Percentiles rank a stretch among this genome's conserved stretches.
Conservation (phyloP, 2,888 invertebrate genomes). For the Conus canariensis region DNA sequence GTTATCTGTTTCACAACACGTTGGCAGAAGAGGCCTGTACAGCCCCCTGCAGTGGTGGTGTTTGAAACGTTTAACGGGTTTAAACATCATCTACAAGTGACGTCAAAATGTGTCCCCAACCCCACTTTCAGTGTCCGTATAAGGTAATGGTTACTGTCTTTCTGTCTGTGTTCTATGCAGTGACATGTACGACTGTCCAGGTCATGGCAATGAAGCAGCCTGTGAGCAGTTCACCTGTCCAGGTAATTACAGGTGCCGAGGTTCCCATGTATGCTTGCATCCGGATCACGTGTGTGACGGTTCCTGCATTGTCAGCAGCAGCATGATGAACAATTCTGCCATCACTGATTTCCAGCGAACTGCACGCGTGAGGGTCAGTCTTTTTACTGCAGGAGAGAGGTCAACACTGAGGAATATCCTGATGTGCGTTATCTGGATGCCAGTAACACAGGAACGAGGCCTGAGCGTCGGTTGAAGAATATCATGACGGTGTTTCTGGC, state of each 20-base stretch:
- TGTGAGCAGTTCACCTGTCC: slow-evolving; percentile 2
- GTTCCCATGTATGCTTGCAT: background rate
- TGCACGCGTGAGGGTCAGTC: background rate
- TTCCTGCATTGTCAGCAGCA: slow-evolving; percentile 1
- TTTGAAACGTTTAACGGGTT: too few relatives aligned
- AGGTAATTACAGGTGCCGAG: slow-evolving; percentile 18
- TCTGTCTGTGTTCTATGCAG: slow-evolving; percentile 37
- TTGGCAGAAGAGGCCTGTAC: too few relatives aligned
- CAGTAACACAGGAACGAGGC: background rate
- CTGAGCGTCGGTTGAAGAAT: background rate
- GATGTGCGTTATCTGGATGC: background rate
- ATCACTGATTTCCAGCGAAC: background rate
- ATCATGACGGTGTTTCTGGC: background rate
- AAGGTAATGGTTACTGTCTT: slow-evolving; percentile 16
- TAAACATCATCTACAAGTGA: too few relatives aligned
- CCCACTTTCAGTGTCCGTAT: slow-evolving; percentile 23
- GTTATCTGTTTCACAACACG: too few relatives aligned
- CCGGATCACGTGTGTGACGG: slow-evolving; percentile 25
- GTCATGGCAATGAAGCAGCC: background rate
- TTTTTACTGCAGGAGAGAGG: background rate
- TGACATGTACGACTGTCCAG: slow-evolving; percentile 12
- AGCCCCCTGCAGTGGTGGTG: too few relatives aligned
- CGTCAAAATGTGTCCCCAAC: slow-evolving; percentile 9
- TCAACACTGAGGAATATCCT: background rate
- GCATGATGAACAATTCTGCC: slow-evolving; percentile 37